These are phyloP conservation scores for Corythoichthys intestinalis DNA, from an alignment of 2,113 vertebrate genomes.

Conservation along the genomic window DNA sequence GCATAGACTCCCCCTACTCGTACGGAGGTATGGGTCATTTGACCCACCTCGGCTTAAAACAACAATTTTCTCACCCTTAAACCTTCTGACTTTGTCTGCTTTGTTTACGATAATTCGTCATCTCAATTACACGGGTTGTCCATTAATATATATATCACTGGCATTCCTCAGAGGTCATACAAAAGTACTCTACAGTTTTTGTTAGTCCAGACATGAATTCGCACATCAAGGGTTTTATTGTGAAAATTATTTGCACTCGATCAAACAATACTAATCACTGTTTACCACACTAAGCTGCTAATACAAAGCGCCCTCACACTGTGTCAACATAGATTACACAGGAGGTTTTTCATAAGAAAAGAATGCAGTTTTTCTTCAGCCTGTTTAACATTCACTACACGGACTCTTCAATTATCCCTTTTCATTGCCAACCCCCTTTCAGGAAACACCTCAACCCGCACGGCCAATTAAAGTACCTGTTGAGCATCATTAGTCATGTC, in stretches of 20 bases:
- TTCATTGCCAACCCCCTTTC: conserved; percentile 16
- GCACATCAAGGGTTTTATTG: background rate
- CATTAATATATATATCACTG: background rate
- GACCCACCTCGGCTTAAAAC: too few species aligned
- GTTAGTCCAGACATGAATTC: background rate
- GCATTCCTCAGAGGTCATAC: too few species aligned
- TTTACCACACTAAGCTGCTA: too few species aligned
- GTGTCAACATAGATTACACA: too few species aligned
- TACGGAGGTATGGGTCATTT: too few species aligned
- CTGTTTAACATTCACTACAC: conserved; percentile 28
- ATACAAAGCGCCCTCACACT: too few species aligned
- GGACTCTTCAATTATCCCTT: conserved; percentile 44
- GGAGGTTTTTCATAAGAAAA: conserved; percentile 24
- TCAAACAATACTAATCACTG: too few species aligned
- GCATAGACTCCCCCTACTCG: too few species aligned
- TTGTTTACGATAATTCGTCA: background rate
- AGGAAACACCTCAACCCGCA: conserved; percentile 21
- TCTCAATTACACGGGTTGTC: background rate
- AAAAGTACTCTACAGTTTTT: too few species aligned
- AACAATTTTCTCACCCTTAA: too few species aligned
- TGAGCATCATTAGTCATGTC: conserved; percentile 13
- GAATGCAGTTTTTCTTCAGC: background rate
- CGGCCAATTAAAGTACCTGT: conserved; percentile 32
- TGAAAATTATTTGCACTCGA: background rate
- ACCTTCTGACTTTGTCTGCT: conserved; percentile 1